A percentile compares a stretch with the other conserved stretches of the same genome.
phyloP scores from a whole-genome alignment of 2,888 invertebrate species.

The Magallana nippona region DNA sequence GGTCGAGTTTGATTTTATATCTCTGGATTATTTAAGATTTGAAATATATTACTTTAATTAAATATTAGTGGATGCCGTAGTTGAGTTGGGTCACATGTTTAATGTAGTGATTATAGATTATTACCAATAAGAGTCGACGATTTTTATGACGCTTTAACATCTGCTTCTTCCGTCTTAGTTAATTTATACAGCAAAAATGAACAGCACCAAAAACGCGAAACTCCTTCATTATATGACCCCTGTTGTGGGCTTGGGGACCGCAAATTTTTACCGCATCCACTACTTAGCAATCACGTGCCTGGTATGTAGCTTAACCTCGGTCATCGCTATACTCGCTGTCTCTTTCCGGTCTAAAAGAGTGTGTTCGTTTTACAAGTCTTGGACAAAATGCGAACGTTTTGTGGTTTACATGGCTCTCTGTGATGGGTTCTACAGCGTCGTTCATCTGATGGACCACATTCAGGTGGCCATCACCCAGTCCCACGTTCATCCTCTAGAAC shows the following conservation, averaged over 20 bases:
- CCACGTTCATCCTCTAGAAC: constrained; percentile 48
- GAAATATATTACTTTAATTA: too few relatives aligned
- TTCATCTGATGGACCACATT: constrained; percentile 51
- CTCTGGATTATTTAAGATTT: too few relatives aligned
- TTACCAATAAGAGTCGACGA: too few relatives aligned
- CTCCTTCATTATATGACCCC: constrained; percentile 38
- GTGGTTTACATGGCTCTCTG: constrained; percentile 51
- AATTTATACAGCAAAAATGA: too few relatives aligned
- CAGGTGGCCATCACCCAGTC: constrained; percentile 45
- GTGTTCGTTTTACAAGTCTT: constrained; percentile 42
- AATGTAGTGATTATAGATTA: too few relatives aligned
- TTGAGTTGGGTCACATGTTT: too few relatives aligned
- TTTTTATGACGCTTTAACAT: too few relatives aligned
- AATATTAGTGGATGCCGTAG: too few relatives aligned
- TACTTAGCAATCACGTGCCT: constrained; percentile 47
- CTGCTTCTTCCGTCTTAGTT: too few relatives aligned
- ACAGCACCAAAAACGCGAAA: too few relatives aligned
- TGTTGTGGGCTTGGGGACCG: constrained; percentile 46
- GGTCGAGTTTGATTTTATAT: too few relatives aligned
- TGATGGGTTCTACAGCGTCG: constrained; percentile 49
- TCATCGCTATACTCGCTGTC: constrained; percentile 33
- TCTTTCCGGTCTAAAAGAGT: constrained; percentile 43
- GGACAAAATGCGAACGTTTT: constrained; percentile 52
- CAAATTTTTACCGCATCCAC: constrained; percentile 45
- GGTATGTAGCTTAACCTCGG: constrained; percentile 44